Conservation (phyloP, 2,888 invertebrate genomes). For the Scaptomyza cyrtandrae region DNA sequence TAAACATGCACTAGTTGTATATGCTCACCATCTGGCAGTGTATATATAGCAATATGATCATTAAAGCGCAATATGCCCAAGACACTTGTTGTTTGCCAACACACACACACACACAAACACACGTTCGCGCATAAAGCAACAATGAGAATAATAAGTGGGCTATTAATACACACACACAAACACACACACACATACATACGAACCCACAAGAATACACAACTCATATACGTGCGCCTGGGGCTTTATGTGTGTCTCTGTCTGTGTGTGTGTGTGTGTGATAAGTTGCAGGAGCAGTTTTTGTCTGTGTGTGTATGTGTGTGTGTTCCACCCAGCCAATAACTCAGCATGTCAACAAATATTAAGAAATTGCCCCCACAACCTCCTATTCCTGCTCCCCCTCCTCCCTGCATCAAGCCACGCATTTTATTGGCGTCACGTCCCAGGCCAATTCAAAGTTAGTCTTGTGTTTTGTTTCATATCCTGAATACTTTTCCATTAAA, state of each 20-base stretch:
- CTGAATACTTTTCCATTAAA: slow-evolving; percentile 55
- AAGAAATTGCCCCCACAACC: slow-evolving; percentile 27
- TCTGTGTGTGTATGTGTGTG: slow-evolving; percentile 31
- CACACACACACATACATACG: slow-evolving; percentile 12
- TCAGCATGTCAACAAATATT: slow-evolving; percentile 77
- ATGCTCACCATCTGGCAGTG: background rate
- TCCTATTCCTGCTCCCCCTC: background rate
- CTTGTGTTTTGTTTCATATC: background rate
- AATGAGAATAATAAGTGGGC: slow-evolving; percentile 66
- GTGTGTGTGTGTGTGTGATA: slow-evolving; percentile 14
- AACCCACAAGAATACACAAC: background rate
- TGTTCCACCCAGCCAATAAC: slow-evolving; percentile 67
- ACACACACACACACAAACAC: slow-evolving; percentile 12
- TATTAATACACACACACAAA: slow-evolving; percentile 57
- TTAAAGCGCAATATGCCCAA: slow-evolving; percentile 31
- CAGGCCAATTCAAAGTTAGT: slow-evolving; percentile 21
- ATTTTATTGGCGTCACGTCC: slow-evolving; percentile 47
- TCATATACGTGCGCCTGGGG: background rate
- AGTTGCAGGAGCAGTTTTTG: slow-evolving; percentile 31
- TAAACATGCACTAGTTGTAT: background rate
- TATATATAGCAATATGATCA: slow-evolving; percentile 16
- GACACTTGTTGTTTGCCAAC: slow-evolving; percentile 49
- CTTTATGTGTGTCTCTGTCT: background rate
- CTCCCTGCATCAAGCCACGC: background rate
- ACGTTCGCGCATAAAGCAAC: slow-evolving; percentile 24